Evolutionary conservation across 30 jellyfish, hydroid and myxozoan species (phyloP).

Genomic region (Haliclystus octoradiatus): DNA sequence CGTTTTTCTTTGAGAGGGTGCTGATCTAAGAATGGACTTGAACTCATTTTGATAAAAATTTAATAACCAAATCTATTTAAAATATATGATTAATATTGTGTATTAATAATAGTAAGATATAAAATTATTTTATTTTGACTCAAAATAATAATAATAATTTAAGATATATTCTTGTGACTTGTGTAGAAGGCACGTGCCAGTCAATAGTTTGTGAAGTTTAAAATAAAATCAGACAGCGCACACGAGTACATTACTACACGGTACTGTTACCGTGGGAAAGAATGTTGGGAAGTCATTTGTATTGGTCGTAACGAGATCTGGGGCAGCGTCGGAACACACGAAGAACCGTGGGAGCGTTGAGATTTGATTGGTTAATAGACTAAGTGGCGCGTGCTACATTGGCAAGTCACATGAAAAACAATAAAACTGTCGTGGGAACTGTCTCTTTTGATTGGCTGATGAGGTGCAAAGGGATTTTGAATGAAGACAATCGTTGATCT

Average conservation of each 20-base stretch:
- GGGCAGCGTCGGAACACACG: constrained; percentile 49
- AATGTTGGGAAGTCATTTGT: constrained; percentile 24
- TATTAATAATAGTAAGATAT: no score
- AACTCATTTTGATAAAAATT: constrained; percentile 9
- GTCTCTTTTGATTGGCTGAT: constrained; percentile 65
- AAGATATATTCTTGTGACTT: no score
- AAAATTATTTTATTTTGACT: no score
- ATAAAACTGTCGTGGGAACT: constrained; percentile 76
- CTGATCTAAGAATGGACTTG: constrained; percentile 29
- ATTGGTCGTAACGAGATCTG: constrained; percentile 50
- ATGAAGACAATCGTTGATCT: constrained; percentile 61
- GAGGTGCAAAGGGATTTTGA: constrained; percentile 39
- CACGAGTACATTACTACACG: no score
- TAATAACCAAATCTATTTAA: no score
- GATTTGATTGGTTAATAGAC: constrained; percentile 42
- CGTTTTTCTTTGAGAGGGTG: constrained; percentile 78
- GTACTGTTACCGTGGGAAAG: constrained; percentile 52
- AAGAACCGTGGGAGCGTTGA: constrained; percentile 79
- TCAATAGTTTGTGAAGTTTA: no score
- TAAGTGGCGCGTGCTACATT: constrained; percentile 84
- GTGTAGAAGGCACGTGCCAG: no score
- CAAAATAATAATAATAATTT: no score
- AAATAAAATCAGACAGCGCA: no score
- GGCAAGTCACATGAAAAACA: constrained; percentile 43
- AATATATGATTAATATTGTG: no score